Percentiles rank a stretch among this genome's conserved stretches.
Evolutionary conservation across 2,888 invertebrate species (phyloP).

Genomic region (Cryptosula pallasiana): DNA sequence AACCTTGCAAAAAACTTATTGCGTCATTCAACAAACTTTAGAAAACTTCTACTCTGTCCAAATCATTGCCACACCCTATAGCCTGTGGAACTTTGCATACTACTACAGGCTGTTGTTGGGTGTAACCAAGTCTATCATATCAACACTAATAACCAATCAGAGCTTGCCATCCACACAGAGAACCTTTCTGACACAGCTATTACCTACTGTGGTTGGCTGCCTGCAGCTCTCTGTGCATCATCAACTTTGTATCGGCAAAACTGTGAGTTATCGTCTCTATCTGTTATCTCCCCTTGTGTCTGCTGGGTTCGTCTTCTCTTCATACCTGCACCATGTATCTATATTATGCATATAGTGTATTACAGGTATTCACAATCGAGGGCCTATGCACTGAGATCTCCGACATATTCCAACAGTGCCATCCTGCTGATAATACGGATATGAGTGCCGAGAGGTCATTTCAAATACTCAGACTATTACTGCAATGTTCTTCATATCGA

Average conservation of each 20-base stretch:
- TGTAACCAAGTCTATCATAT: neutral
- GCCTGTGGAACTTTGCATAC: no score
- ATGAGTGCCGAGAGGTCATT: neutral
- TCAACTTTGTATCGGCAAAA: neutral
- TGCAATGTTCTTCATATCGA: neutral
- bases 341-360: no score
- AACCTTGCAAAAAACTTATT: no score
- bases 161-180: neutral
- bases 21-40: no score
- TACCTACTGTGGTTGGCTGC: slow-evolving; percentile 7
- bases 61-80: no score
- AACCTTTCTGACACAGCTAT: neutral
- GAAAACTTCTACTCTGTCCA: no score
- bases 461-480: neutral
- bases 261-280: neutral
- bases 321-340: no score
- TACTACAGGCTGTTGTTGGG: neutral
- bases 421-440: neutral
- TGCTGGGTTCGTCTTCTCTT: no score
- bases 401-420: neutral
- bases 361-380: slow-evolving; percentile 19
- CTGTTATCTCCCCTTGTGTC: no score
- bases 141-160: neutral
- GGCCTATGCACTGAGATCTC: slow-evolving; percentile 11
- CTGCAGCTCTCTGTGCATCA: slow-evolving; percentile 6